Conservation (phyloP, 2,888 invertebrate genomes). For the Nomada fabriciana region DNA sequence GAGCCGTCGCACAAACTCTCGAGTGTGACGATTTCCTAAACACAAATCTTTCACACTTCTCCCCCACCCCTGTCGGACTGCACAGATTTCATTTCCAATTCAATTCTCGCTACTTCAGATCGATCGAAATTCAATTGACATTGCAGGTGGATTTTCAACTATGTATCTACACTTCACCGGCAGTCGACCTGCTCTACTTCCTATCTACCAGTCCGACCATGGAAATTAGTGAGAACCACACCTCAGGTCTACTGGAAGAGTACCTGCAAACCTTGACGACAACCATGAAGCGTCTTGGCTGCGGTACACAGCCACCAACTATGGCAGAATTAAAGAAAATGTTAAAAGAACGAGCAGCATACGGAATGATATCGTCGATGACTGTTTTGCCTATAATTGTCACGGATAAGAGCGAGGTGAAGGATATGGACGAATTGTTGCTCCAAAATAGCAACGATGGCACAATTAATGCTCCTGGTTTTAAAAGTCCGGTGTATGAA, state of each 20-base stretch:
- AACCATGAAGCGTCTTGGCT: conserved; percentile 75
- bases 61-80: conserved; percentile 26
- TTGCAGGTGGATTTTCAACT: conserved; percentile 85
- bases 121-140: conserved; percentile 46
- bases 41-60: conserved; percentile 68
- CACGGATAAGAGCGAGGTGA: conserved; percentile 70
- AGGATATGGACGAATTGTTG: conserved; percentile 75
- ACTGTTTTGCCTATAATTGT: conserved; percentile 74
- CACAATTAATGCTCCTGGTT: conserved; percentile 60
- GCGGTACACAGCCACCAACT: conserved; percentile 74
- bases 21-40: conserved; percentile 75
- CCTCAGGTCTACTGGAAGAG: conserved; percentile 69
- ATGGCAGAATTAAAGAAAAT: conserved; percentile 63
- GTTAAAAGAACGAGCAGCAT: conserved; percentile 64
- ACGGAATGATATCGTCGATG: conserved; percentile 71
- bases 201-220: conserved; percentile 81
- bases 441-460: not conserved
- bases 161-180: conserved; percentile 83
- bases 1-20: conserved; percentile 34
- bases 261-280: conserved; percentile 68
- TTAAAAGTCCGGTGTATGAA: conserved; percentile 58
- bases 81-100: conserved; percentile 75
- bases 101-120: conserved; percentile 65
- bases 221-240: conserved; percentile 65
- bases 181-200: conserved; percentile 84